Conservation (phyloP, 2,888 invertebrate genomes). For the Spicauda simplicius region DNA sequence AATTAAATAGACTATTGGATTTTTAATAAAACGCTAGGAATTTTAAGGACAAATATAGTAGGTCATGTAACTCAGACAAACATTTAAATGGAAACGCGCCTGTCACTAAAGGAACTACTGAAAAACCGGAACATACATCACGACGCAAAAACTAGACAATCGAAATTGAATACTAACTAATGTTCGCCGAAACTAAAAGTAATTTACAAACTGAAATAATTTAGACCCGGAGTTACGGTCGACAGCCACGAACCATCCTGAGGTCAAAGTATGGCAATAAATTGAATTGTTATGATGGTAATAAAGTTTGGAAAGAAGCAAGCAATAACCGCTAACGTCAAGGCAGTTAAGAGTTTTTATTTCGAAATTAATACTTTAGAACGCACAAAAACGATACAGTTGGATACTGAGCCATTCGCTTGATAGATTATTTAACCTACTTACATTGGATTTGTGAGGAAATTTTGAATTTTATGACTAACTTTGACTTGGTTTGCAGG, state of each 20-base stretch:
- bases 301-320: slow-evolving; percentile 45
- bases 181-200: slow-evolving; percentile 40
- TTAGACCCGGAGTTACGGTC: slow-evolving; percentile 37
- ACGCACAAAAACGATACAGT: slow-evolving; percentile 30
- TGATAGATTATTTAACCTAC: slow-evolving; percentile 4
- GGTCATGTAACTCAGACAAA: background rate
- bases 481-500: background rate
- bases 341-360: slow-evolving; percentile 56
- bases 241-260: slow-evolving; percentile 44
- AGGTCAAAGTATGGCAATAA: slow-evolving; percentile 57
- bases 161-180: slow-evolving; percentile 39
- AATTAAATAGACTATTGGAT: no score
- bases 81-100: slow-evolving; percentile 6
- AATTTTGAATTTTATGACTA: background rate
- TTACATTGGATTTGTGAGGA: background rate
- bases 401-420: slow-evolving; percentile 10
- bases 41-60: no score
- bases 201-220: slow-evolving; percentile 42
- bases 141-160: slow-evolving; percentile 31
- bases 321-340: slow-evolving; percentile 52
- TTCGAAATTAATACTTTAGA: slow-evolving; percentile 51
- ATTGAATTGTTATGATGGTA: slow-evolving; percentile 53
- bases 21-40: no score
- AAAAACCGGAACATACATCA: slow-evolving; percentile 31
- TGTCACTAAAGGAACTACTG: slow-evolving; percentile 14